Evolutionary conservation across 2,797 vertebrate species (phyloP), one percentile per base, ranked within the genome.

Genomic region (Danio aesculapii): DNA sequence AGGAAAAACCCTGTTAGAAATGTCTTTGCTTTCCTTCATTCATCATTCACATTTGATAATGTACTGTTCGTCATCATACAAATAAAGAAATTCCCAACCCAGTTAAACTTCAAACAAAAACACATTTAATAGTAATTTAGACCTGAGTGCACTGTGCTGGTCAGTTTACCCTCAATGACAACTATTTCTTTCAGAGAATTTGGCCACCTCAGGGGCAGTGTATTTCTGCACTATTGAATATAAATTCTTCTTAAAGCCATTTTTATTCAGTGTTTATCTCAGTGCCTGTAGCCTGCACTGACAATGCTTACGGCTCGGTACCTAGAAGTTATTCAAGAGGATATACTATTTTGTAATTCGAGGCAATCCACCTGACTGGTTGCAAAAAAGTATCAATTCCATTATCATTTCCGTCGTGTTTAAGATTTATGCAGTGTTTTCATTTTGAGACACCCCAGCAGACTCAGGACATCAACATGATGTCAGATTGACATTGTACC

Each of bases 81-180:
- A 12, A 17, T 10, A 55, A 17, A 55, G 6, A 53, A 70, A 55
- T 43, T 13, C 6, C 41, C 8, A 71, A n/a, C 50, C 68, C 16
- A 64, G 41, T 50, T 21, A 68, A 68, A 30, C 19, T 68, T 21
- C 50, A 57, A 44, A 57, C 39, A 57, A 71, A 68, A 57, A 57
- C 16, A 5, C 17, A 53, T 55, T 55, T 41, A 71, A 43, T 57
- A 2, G 39, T 13, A 12, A 57, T 57, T 71, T 44, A 16, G 55
- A 13, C 39, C 6, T 68, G 46, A 17, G 57, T 75, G 59, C 64
- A 75, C 47, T 69, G 64, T 81, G 79, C 55, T 62, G 72, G 44
- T 58, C 71, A 52, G 16, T 49, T 12, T 30, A 50, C 68, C 30
- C 61, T 50, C 50, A 43, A 43, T 14, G 52, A 57, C 50, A 55